phyloP scores from a whole-genome alignment of 1,140 invertebrate genomes.

The Pogonomyrmex barbatus region DNA sequence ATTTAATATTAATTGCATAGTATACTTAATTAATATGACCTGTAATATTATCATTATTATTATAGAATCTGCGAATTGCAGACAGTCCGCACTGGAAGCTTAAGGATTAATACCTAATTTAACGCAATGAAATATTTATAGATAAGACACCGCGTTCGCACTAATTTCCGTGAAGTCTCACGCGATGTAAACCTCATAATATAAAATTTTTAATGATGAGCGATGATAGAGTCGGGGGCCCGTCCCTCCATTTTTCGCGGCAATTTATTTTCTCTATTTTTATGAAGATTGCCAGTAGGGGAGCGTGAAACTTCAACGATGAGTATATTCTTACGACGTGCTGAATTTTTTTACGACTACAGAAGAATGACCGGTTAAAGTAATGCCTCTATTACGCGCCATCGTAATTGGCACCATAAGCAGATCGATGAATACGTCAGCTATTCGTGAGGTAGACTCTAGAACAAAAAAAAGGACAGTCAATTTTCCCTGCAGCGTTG shows the following conservation, averaged over 20 bases:
- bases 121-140: constrained; percentile 43
- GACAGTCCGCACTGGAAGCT: constrained; percentile 5
- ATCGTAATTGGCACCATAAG: constrained; percentile 49
- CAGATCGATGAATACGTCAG: constrained; percentile 53
- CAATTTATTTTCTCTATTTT: constrained; percentile 59
- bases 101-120: constrained; percentile 47
- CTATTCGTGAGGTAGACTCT: background rate
- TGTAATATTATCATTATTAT: background rate
- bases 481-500: constrained; percentile 28
- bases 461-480: constrained; percentile 18
- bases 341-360: constrained; percentile 50
- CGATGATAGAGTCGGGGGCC: constrained; percentile 26
- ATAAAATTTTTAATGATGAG: constrained; percentile 63
- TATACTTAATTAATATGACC: background rate
- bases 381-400: constrained; percentile 44
- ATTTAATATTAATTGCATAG: background rate
- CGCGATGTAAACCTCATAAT: constrained; percentile 32
- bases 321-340: constrained; percentile 58
- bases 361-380: constrained; percentile 40
- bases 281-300: constrained; percentile 36
- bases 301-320: constrained; percentile 1
- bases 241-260: constrained; percentile 13
- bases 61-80: background rate
- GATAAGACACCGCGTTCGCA: constrained; percentile 30
- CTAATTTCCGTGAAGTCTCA: constrained; percentile 46